Conservation (phyloP, 2,888 invertebrate species). For the Ariolimax columbianus region DNA sequence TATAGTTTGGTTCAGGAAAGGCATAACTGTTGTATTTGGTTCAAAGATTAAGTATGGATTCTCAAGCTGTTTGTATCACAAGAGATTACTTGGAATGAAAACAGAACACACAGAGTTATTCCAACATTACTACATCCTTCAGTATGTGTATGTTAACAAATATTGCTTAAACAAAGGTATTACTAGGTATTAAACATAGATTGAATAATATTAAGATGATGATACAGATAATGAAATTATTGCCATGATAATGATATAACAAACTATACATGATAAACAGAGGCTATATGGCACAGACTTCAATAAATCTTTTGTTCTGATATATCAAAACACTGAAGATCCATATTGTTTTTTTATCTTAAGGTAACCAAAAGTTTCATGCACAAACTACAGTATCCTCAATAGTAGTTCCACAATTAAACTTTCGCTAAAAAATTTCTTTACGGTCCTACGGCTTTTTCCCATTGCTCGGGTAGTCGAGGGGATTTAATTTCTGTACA, state of each 20-base stretch:
- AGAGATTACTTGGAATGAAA: background rate
- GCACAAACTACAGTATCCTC: no score
- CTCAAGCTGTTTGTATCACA: background rate
- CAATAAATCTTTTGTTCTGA: background rate
- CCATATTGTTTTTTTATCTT: background rate
- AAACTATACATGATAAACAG: no score
- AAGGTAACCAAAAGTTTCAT: background rate
- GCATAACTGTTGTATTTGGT: background rate
- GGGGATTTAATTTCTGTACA: no score
- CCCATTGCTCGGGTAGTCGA: no score
- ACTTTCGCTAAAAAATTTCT: no score
- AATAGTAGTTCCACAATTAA: no score
- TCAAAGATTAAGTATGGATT: background rate
- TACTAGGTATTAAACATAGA: background rate
- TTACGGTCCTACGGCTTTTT: no score
- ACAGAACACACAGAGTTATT: background rate
- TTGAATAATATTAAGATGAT: background rate
- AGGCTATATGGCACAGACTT: no score
- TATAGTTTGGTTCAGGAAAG: no score
- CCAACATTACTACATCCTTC: background rate
- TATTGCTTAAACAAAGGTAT: background rate
- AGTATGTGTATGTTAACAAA: background rate
- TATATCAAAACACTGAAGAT: background rate
- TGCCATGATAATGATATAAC: no score
- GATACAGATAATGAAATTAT: background rate